Evolutionary conservation across 2,888 invertebrate genomes (phyloP), one percentile per base, ranked within the genome.

Genomic region (Tenthredo scrophulariae): DNA sequence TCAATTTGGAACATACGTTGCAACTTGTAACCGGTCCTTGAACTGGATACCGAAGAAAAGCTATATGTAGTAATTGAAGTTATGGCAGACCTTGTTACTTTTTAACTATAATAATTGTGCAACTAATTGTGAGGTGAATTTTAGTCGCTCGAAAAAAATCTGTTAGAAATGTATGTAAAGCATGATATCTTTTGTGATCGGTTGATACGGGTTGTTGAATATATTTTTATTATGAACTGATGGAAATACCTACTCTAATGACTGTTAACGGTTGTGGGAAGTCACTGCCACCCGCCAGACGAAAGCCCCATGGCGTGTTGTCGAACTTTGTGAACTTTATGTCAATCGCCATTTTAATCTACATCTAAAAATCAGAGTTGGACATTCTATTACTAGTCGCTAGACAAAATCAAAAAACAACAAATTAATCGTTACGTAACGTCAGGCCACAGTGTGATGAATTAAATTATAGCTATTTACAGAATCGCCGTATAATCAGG

Each of bases 281-380:
- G 92, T 97, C 97, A 80, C 95, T 94, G 75, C 97, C 97, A 72
- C 97, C 97, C 87, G 96, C 95, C 86, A 97, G 94, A 85, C 97
- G 95, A 93, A 97, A 97, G 83, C 97, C 97, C 97, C 97, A 97
- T 82, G 96, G 95, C 86, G 95, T 95, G 86, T 94, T 95, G 87
- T 95, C 95, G 85, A 95, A 94, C 93, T 94, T 95, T 90, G 94
- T 95, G 92, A 95, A 95, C 92, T 95, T 96, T 86, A 97, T 94
- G 91, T 96, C 96, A 88, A 92, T 88, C 93, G 96, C 96, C 97
- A 97, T 96, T 94, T 94, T 92, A 88, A 79, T 89, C 91, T 93
- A 92, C 91, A 92, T 92, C 92, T 92, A 90, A 80, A 90, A 85
- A 58, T 29, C 84, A 85, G 54, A 82, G n/a, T 29, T 46, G 29